Percentiles rank a stretch among this genome's conserved stretches.
Conservation (phyloP, 2,797 vertebrate species). For the Basileuterus tristriatus region DNA sequence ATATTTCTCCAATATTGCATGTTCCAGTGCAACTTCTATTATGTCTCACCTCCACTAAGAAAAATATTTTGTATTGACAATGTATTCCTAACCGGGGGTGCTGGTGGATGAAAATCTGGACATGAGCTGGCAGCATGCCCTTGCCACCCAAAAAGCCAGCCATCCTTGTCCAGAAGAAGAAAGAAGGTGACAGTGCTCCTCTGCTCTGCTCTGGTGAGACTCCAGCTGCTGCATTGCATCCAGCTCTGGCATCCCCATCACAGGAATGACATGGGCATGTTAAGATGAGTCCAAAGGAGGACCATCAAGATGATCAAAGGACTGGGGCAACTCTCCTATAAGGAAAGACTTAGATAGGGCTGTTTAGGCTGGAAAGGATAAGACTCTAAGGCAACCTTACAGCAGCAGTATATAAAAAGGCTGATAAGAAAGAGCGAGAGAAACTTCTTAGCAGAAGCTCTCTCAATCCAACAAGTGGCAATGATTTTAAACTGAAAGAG, state of each 20-base stretch:
- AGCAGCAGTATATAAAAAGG: neutral
- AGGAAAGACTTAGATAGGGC: neutral
- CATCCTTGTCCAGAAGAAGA: neutral
- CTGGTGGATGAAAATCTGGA: neutral
- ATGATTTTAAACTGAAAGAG: neutral
- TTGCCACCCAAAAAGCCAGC: neutral
- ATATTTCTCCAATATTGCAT: neutral
- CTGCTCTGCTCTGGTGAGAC: neutral
- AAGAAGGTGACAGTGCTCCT: neutral
- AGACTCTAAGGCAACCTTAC: neutral
- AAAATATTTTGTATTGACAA: neutral
- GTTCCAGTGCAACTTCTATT: neutral
- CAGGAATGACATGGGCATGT: neutral
- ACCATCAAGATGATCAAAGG: too few species aligned
- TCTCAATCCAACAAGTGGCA: neutral
- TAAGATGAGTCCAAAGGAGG: neutral
- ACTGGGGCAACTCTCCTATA: fast-evolving
- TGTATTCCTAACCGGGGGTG: neutral
- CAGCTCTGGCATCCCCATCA: neutral
- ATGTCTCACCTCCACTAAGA: neutral
- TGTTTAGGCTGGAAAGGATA: neutral
- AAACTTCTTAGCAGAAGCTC: neutral
- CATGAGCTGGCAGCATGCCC: fast-evolving
- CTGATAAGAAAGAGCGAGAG: neutral
- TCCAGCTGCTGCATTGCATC: neutral